Conservation (phyloP, 92 coral and sea anemone genomes). For the Galaxea fascicularis region DNA sequence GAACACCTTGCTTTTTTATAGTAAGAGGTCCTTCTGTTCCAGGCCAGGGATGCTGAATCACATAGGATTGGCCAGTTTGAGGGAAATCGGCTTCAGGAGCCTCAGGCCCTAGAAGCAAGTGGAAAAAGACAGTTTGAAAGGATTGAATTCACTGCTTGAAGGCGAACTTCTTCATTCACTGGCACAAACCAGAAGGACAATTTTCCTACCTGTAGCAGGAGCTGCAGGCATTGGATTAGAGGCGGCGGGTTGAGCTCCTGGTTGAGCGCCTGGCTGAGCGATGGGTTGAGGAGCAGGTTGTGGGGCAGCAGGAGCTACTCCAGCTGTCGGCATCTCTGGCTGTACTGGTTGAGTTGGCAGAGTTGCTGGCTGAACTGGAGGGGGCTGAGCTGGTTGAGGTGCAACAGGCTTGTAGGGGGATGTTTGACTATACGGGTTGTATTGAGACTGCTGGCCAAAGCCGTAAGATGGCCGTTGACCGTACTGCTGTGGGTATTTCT, state of each 20-base stretch:
- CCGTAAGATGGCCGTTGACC: conserved; percentile 20
- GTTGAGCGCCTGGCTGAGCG: not conserved
- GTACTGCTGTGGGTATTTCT: conserved; percentile 27
- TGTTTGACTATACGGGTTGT: conserved; percentile 20
- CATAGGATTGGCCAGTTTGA: conserved; percentile 38
- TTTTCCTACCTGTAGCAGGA: conserved; percentile 25
- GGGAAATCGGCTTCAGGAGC: conserved; percentile 23
- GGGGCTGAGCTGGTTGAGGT: conserved; percentile 41
- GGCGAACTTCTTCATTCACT: no score
- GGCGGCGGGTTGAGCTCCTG: conserved; percentile 27
- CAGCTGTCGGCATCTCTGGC: conserved; percentile 13
- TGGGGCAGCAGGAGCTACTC: conserved; percentile 1
- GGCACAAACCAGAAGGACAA: not conserved
- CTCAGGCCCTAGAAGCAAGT: not conserved
- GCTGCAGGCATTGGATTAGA: conserved; percentile 12
- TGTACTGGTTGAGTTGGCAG: conserved; percentile 37
- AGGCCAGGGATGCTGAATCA: conserved; percentile 58
- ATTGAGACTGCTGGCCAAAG: not conserved
- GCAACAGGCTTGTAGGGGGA: not conserved
- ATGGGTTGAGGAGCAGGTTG: conserved; percentile 19
- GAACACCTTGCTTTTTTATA: conserved; percentile 52
- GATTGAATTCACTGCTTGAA: not conserved
- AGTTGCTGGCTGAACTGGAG: conserved; percentile 35
- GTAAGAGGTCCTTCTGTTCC: conserved; percentile 73
- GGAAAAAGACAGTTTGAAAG: not conserved